phyloP scores from a whole-genome alignment of 1,140 invertebrate genomes.

The Zaprionus capensis region DNA sequence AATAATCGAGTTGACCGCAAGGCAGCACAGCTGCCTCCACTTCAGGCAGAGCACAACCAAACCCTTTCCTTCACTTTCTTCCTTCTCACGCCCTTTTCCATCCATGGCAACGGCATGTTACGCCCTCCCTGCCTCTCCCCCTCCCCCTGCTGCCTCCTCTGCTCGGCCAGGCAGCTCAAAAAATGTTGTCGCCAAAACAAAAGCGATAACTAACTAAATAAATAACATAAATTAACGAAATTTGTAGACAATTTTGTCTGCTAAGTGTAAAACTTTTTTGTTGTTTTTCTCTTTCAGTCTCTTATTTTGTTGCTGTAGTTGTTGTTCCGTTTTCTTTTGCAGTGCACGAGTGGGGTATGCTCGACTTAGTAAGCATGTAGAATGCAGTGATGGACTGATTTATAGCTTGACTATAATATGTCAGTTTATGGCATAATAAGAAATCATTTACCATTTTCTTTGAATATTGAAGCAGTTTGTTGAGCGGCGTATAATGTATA shows the following conservation, averaged over 20 bases:
- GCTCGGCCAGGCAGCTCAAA: constrained; percentile 5
- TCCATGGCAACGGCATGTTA: background rate
- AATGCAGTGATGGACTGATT: background rate
- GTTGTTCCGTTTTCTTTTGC: constrained; percentile 16
- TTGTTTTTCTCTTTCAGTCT: constrained; percentile 39
- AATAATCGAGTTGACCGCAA: constrained; percentile 45
- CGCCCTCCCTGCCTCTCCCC: background rate
- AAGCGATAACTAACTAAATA: constrained; percentile 80
- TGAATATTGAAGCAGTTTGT: too few relatives aligned
- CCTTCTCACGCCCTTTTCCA: background rate
- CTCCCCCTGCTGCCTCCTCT: too few relatives aligned
- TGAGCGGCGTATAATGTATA: background rate
- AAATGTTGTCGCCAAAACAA: constrained; percentile 32
- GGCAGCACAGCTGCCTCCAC: constrained; percentile 26
- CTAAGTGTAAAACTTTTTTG: constrained; percentile 79
- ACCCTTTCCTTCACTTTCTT: background rate
- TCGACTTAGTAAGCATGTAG: background rate
- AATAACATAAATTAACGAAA: constrained; percentile 82
- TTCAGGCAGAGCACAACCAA: background rate
- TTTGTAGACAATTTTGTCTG: constrained; percentile 80
- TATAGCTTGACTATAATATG: background rate
- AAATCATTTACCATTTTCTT: too few relatives aligned
- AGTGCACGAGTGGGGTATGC: background rate
- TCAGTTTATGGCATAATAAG: background rate
- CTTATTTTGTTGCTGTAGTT: constrained; percentile 39